Conservation (phyloP, 2,113 vertebrate species). For the Rhea americana region DNA sequence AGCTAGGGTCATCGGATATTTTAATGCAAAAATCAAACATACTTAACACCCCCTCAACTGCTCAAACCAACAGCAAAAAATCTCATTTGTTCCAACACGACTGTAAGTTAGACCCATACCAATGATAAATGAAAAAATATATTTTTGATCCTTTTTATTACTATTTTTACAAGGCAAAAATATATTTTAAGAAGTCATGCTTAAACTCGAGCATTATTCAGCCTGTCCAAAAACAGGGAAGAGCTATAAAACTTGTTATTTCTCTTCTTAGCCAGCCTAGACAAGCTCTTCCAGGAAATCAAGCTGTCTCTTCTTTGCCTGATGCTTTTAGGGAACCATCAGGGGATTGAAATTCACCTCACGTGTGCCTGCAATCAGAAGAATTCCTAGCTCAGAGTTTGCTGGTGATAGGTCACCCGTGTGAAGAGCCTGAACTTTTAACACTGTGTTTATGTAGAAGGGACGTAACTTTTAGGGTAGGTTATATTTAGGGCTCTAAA, state of each 20-base stretch:
- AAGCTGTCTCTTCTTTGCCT: neutral
- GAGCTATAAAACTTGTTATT: constrained; percentile 13
- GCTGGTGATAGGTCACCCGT: accelerated
- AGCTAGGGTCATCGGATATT: neutral
- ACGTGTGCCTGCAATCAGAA: accelerated
- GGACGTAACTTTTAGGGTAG: neutral
- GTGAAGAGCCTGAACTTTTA: constrained; percentile 13
- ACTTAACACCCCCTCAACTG: neutral
- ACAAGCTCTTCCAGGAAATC: constrained; percentile 28
- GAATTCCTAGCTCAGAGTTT: neutral
- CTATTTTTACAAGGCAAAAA: constrained; percentile 26
- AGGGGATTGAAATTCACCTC: neutral
- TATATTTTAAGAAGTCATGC: constrained; percentile 28
- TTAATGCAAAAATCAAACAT: neutral
- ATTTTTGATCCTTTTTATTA: neutral
- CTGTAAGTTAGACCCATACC: neutral
- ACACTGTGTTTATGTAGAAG: neutral
- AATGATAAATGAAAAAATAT: constrained; percentile 13
- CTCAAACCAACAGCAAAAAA: neutral
- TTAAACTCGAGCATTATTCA: neutral
- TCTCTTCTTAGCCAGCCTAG: neutral
- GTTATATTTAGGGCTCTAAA: neutral
- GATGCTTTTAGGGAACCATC: neutral
- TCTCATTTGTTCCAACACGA: neutral
- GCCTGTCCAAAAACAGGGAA: neutral